Base-by-base conservation (phyloP, 2,113 vertebrate species). In the Spermophilus dauricus region DNA sequence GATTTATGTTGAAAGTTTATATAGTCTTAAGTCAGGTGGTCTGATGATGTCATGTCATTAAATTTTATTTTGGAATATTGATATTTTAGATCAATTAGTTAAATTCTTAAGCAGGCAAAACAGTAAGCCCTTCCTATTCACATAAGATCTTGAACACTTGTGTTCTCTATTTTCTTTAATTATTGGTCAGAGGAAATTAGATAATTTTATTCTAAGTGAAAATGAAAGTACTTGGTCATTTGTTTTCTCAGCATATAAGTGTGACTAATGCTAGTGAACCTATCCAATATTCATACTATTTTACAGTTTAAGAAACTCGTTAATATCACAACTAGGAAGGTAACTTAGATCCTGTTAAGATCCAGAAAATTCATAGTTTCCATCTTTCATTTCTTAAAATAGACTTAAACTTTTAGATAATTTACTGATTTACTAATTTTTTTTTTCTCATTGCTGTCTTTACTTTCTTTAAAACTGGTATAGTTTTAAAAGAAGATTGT, bases 361-460 rank as follows among this genome's bases (percentile, higher is more conserved):
- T 98, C 98, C 96, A 97, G 91, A 95, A 96, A 97, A 83, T 95
- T 97, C 80, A 91, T 91, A 86, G 6, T 97, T 96, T 97, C 53
- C 90, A 77, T 51, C 98, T 97, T 96, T 96, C 94, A 89, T 63
- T 93, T 96, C 85, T 10, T 94, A 78, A 84, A 97, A 14, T 32
- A 96, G 45, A 84, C 88, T 51, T 39, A 76, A 98, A 89, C 65
- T 26, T 95, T 72, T 91, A 81, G 63, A 22, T 84, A 92, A 18
- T 83, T 95, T 96, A 97, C 67, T 63, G 61, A 18, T 90, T 90
- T 83, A 90, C 89, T 97, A 82, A 17, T 58, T 26, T 17, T 61
- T 63, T 48, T 70, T 51, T 51, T 95, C 13, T 76, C 4, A 53
- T 45, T 45, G 48, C 97, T 76, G 12, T 94, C 86, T 97, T 97